Evolutionary conservation across 2,888 invertebrate species (phyloP).

Genomic region (Ligdia adustata): DNA sequence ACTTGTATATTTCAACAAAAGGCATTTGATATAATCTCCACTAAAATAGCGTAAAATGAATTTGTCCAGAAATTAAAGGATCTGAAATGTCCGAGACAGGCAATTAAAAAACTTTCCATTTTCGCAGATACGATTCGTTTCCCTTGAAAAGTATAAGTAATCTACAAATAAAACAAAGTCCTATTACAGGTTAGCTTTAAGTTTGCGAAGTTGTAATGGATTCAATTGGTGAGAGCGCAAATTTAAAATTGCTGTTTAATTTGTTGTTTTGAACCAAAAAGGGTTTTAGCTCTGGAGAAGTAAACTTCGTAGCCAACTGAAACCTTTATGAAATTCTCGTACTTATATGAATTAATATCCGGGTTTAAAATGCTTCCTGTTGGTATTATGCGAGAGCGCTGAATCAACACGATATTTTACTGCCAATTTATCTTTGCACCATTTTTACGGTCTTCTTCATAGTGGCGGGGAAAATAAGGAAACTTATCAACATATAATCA

Average conservation of each 20-base stretch:
- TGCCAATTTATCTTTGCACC: constrained; percentile 25
- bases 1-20: too few species aligned
- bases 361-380: constrained; percentile 22
- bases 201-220: constrained; percentile 37
- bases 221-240: constrained; percentile 29
- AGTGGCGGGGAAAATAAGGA: constrained; percentile 11
- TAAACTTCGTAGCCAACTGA: constrained; percentile 6
- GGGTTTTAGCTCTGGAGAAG: constrained; percentile 1
- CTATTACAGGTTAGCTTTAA: constrained; percentile 9
- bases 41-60: too few species aligned
- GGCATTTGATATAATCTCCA: too few species aligned
- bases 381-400: constrained; percentile 18
- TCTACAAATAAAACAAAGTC: neutral
- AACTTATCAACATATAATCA: constrained; percentile 1
- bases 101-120: neutral
- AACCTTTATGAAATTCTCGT: constrained; percentile 16
- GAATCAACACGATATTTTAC: constrained; percentile 28
- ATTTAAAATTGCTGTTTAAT: constrained; percentile 34
- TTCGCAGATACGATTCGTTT: neutral
- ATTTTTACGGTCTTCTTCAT: constrained; percentile 20
- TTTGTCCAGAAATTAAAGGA: too few species aligned
- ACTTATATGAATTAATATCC: constrained; percentile 19
- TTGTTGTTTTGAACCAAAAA: constrained; percentile 25
- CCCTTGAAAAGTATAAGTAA: neutral
- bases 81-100: neutral